These are phyloP conservation scores for Hetaerina titia DNA, from an alignment of 2,888 invertebrate genomes.

Conservation along the genomic window DNA sequence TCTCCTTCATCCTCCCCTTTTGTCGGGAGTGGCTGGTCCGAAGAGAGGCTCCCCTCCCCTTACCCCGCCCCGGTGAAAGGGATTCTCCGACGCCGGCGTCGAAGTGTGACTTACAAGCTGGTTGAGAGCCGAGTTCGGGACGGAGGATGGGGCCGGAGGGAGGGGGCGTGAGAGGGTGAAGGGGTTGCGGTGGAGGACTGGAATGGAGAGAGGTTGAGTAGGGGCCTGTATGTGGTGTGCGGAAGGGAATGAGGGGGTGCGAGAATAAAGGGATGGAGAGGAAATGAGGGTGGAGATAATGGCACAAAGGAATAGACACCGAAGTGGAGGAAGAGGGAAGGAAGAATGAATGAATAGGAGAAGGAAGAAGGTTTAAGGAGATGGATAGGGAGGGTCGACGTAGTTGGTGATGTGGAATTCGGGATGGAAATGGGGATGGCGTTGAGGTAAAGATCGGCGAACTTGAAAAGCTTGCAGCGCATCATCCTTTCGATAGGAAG, in stretches of 20 bases:
- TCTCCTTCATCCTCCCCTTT: constrained; percentile 3
- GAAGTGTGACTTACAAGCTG: constrained; percentile 56
- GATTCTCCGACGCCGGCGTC: constrained; percentile 39
- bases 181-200: not conserved
- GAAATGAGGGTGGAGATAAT: not conserved
- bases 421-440: not conserved
- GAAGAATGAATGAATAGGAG: not conserved
- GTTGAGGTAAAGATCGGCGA: not conserved
- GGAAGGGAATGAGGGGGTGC: not conserved
- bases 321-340: not conserved
- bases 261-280: not conserved
- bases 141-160: not conserved
- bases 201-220: not conserved
- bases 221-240: not conserved
- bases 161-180: not conserved
- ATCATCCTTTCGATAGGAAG: too few species aligned
- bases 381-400: not conserved
- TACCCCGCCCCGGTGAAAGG: not conserved
- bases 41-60: not conserved
- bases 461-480: too few species aligned
- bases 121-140: not conserved
- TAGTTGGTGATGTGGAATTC: not conserved
- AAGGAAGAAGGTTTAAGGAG: not conserved
- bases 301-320: not conserved
- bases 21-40: constrained; percentile 7